These are phyloP conservation scores for Melitaea cinxia DNA, from an alignment of 1,140 invertebrate species.

Conservation along the genomic window DNA sequence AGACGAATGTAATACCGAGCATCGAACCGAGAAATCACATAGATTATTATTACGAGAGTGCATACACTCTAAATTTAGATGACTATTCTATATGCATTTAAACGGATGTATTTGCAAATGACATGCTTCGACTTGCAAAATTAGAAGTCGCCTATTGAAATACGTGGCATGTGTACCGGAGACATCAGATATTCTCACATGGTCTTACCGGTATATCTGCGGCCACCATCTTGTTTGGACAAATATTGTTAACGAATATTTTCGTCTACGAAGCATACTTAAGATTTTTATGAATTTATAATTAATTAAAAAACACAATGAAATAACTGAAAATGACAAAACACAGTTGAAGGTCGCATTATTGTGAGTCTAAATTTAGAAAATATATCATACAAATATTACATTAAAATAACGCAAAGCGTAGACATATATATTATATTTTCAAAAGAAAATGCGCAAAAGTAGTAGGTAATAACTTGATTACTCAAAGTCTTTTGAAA, in stretches of 20 bases:
- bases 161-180: conserved; percentile 48
- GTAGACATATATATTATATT: neutral
- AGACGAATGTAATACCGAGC: conserved; percentile 13
- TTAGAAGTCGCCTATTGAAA: conserved; percentile 59
- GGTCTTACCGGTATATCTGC: conserved; percentile 45
- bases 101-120: conserved; percentile 59
- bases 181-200: conserved; percentile 46
- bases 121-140: conserved; percentile 57
- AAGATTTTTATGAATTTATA: neutral
- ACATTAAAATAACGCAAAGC: conserved; percentile 1
- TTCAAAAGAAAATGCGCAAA: neutral
- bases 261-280: neutral
- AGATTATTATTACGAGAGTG: conserved; percentile 49
- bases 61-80: conserved; percentile 73
- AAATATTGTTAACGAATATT: neutral
- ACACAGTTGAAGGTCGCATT: conserved; percentile 7
- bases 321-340: neutral
- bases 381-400: conserved; percentile 1
- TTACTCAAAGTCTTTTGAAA: neutral
- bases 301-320: neutral
- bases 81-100: conserved; percentile 58
- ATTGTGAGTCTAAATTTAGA: conserved; percentile 7
- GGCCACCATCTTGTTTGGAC: conserved; percentile 62
- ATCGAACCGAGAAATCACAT: conserved; percentile 28
- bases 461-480: neutral